These are phyloP conservation scores for Melipona quadrifasciata DNA, from an alignment of 1,140 invertebrate genomes.

Conservation along the genomic window DNA sequence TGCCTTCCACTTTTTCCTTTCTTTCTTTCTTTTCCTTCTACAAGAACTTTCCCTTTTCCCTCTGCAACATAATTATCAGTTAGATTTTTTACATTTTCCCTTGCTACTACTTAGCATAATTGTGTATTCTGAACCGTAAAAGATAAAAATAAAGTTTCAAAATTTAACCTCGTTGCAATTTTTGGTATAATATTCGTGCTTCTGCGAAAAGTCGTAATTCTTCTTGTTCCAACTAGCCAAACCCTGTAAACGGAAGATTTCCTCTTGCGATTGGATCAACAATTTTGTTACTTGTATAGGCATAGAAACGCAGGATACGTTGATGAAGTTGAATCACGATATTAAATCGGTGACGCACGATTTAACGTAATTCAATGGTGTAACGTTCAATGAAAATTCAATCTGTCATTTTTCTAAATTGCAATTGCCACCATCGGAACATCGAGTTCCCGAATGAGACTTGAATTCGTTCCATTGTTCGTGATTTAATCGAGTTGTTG, in stretches of 20 bases:
- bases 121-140: too few species aligned
- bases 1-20: too few species aligned
- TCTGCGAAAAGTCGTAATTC: background rate
- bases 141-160: background rate
- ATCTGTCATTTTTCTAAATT: background rate
- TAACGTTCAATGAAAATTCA: background rate
- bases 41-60: too few species aligned
- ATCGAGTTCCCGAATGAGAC: background rate
- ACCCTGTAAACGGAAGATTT: background rate
- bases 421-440: background rate
- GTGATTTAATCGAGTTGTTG: background rate
- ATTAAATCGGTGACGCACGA: background rate
- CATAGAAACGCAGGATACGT: background rate
- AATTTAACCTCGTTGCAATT: background rate
- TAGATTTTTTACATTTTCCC: too few species aligned
- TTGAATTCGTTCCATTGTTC: background rate
- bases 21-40: too few species aligned
- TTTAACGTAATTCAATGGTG: background rate
- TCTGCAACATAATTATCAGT: too few species aligned
- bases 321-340: background rate
- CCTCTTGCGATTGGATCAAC: background rate
- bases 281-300: background rate
- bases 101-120: too few species aligned
- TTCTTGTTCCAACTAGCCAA: background rate
- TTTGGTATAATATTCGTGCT: background rate